Base-by-base conservation (phyloP, 2,888 invertebrate genomes). In the Hololepta plana region DNA sequence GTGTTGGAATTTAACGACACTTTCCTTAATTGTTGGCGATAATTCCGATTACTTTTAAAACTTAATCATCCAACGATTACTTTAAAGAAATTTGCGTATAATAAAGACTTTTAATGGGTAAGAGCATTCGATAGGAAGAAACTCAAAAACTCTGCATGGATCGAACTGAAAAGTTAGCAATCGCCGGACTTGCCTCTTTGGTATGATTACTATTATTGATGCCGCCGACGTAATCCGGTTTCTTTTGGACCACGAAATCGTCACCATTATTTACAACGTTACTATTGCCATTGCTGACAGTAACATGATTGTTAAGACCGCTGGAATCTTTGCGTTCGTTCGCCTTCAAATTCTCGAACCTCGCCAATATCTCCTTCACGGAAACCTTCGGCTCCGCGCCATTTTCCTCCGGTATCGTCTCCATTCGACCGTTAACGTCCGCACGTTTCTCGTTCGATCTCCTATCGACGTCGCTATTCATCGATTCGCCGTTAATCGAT, bases 401-500 rank as follows among this genome's bases (percentile, higher is more conserved):
- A 16, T 67, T 66, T 44, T 81, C 81, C 51, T 81, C 81, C 31
- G 75, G 66, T 35, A 81, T 81, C 25, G 81, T 81, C 53, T 79
- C 80, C 80, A 81, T 80, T 49, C 67, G 43, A 1, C 31, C 31
- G 20, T 38, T 35, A 15, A 41, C 38, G 12, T 39, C 34, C n/a
- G 29, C 5, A 4, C 31, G 32, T 24, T 40, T 41, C 16, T 46
- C 44, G 11, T 33, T 38, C 31, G 28, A 21, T 29, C 32, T 21
- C 26, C 27, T 9, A 6, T 7, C 7, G 6, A 27, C 17, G 3
- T 29, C 32, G 24, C 26, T 26, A 17, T 28, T 32, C 9, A 29
- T 31, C 15, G 31, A 31, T 12, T 39, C 39, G 16, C 26, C 35
- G 17, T 20, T 20, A 4, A 15, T 15, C 6, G 14, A 19, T 14